Base-by-base conservation (phyloP, 1,140 invertebrate species). In the Drosophila insularis region DNA sequence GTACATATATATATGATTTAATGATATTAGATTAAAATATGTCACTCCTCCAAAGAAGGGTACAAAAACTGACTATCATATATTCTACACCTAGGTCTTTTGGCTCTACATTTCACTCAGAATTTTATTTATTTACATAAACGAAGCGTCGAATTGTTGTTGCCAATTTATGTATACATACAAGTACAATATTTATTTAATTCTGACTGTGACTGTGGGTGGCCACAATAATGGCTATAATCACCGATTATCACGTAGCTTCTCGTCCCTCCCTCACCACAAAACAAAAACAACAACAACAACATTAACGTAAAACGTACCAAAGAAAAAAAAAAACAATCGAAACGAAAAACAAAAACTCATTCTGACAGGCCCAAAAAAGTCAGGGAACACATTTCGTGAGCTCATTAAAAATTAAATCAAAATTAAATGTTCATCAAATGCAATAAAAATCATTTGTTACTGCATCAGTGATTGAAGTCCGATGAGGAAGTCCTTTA, bases 371-470 rank as follows among this genome's bases (percentile, higher is more conserved):
- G 55, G 43, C 54, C 68, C 68, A 67, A 63, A 71, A 43, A 64
- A 63, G 43, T 39, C 17, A 31, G 31, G 17, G 19, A 23, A 14
- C 14, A 31, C 43, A 62, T n/a, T 14, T 19, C 54, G 54, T 61
- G 59, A 35, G 31, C 78, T 84, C 80, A 84, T 82, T 84, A 77
- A 84, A 84, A 84, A 84, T 84, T 77, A 84, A 84, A 84, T 84
- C 76, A 80, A 84, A 84, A 84, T 84, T 73, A 84, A 84, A 84
- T 84, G 80, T 68, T 84, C 77, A 80, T 84, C 76, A 84, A 84
- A 77, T 84, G 72, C 80, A 84, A 84, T 84, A 84, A 84, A 80
- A 84, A 58, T 82, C 71, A 71, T 56, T 50, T 19, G 17, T 50
- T 50, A 11, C 17, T 50, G 43, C 43, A 21, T 3, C 43, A 50